Conservation (phyloP, 1,140 invertebrate genomes). For the Meloidogyne hapla region DNA sequence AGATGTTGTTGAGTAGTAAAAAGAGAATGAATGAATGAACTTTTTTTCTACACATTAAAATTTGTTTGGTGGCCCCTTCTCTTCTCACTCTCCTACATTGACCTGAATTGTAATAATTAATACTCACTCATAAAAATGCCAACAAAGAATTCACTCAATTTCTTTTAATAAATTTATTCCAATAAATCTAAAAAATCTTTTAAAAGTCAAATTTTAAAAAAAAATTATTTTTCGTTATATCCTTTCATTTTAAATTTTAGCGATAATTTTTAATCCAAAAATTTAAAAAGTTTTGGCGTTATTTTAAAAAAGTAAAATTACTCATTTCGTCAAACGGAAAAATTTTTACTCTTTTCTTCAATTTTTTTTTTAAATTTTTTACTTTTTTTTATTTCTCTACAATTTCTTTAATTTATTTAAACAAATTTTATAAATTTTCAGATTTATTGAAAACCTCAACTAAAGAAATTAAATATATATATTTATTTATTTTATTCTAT, state of each 20-base stretch:
- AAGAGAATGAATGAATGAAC: neutral
- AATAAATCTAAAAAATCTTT: neutral
- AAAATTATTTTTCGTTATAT: neutral
- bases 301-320: neutral
- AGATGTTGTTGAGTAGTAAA: neutral
- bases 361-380: neutral
- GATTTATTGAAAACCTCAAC: too few species aligned
- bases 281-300: neutral
- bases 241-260: neutral
- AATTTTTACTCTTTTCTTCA: neutral
- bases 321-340: neutral
- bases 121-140: too few species aligned
- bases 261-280: neutral
- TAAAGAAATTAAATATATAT: too few species aligned
- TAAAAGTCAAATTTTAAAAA: neutral
- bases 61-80: neutral
- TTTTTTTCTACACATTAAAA: constrained; percentile 2
- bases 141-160: neutral
- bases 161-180: neutral
- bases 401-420: too few species aligned
- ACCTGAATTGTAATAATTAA: neutral
- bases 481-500: too few species aligned
- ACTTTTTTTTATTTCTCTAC: too few species aligned
- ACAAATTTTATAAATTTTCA: too few species aligned
- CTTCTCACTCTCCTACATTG: neutral